A percentile compares a stretch with the other conserved stretches of the same genome.
Conservation (phyloP, 2,888 invertebrate species). For the Microctonus hyperodae region DNA sequence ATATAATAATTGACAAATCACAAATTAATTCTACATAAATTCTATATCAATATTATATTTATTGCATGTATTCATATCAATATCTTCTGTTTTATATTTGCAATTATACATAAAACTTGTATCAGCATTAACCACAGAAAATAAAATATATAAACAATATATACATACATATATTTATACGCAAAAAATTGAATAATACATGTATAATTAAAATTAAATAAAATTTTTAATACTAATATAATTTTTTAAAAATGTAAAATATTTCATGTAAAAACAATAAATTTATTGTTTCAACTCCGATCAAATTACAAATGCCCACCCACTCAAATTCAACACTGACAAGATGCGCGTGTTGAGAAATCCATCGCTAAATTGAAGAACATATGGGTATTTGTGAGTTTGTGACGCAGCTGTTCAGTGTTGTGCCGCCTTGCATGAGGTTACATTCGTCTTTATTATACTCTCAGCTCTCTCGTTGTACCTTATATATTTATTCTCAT, state of each 20-base stretch:
- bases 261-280: neutral
- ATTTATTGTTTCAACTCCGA: neutral
- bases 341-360: conserved; percentile 7
- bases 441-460: neutral
- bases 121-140: too few species aligned
- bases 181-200: too few species aligned
- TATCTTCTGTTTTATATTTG: neutral
- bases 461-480: neutral
- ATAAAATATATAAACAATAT: too few species aligned
- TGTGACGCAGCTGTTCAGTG: conserved; percentile 7
- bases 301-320: conserved; percentile 10
- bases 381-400: neutral
- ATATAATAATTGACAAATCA: neutral
- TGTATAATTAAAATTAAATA: too few species aligned
- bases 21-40: neutral
- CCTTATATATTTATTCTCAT: neutral
- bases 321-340: neutral
- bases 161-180: too few species aligned
- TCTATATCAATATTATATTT: too few species aligned
- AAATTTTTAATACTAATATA: too few species aligned
- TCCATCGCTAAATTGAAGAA: neutral
- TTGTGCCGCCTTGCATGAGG: conserved; percentile 7
- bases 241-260: neutral
- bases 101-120: neutral
- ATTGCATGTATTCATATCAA: neutral